phyloP scores from a whole-genome alignment of 2,888 invertebrate genomes.

The Chironomus tentans region DNA sequence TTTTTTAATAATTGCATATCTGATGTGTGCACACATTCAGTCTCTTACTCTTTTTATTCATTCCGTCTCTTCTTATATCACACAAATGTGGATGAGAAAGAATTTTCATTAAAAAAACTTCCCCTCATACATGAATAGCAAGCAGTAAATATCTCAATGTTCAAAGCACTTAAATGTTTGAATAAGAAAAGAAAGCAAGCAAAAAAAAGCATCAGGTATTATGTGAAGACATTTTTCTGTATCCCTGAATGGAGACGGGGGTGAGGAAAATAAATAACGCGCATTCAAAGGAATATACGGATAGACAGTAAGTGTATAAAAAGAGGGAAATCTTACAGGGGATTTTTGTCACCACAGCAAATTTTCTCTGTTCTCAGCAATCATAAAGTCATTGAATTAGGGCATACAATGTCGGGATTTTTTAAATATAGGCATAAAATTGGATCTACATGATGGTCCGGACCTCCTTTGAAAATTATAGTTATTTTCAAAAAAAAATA shows the following conservation, averaged over 20 bases:
- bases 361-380: not conserved
- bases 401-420: not conserved
- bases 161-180: not conserved
- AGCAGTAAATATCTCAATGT: not conserved
- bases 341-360: not conserved
- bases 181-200: not conserved
- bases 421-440: too few relatives aligned
- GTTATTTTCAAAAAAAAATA: too few relatives aligned
- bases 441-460: too few relatives aligned
- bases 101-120: not conserved
- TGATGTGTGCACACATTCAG: not conserved
- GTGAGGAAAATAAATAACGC: not conserved
- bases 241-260: not conserved
- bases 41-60: too few relatives aligned
- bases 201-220: not conserved
- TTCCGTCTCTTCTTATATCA: too few relatives aligned
- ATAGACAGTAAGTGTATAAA: not conserved
- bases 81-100: not conserved
- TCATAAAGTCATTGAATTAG: too few relatives aligned
- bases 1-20: not conserved
- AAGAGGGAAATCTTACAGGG: not conserved
- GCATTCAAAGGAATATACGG: not conserved
- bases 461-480: too few relatives aligned
- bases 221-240: not conserved
- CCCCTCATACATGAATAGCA: not conserved